Percentiles rank a stretch among this genome's conserved stretches.
These are phyloP conservation scores for Theonella swinhoei DNA, from an alignment of 37 sponge, comb jelly and placozoan genomes.

Conservation along the genomic window DNA sequence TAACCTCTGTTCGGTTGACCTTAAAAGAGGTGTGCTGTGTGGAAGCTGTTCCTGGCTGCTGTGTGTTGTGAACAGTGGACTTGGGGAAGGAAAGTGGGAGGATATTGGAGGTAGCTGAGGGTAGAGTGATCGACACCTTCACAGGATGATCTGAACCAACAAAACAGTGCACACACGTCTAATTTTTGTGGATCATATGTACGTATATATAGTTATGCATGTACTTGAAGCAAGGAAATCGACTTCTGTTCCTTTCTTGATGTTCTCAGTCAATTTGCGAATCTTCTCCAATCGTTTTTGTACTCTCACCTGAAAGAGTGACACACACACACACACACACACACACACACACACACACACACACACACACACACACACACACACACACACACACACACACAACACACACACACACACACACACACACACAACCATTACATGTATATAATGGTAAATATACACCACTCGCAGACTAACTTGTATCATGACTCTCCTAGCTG, in stretches of 20 bases:
- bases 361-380: slow-evolving; percentile 40
- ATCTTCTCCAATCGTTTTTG: slow-evolving; percentile 43
- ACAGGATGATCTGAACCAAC: neutral
- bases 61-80: slow-evolving; percentile 11
- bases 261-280: neutral
- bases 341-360: slow-evolving; percentile 38
- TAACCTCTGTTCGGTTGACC: neutral
- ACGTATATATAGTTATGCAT: too few species aligned
- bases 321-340: slow-evolving; percentile 38
- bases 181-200: too few species aligned
- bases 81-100: slow-evolving; percentile 43
- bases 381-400: slow-evolving; percentile 49
- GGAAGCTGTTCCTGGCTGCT: neutral
- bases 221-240: neutral
- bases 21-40: neutral
- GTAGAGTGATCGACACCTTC: neutral
- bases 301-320: slow-evolving; percentile 16
- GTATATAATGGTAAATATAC: neutral
- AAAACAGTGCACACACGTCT: too few species aligned
- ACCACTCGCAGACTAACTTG: neutral
- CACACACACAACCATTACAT: too few species aligned
- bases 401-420: too few species aligned
- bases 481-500: slow-evolving; percentile 73
- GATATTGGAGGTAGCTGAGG: neutral
- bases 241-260: slow-evolving; percentile 25